phyloP scores from a whole-genome alignment of 2,888 invertebrate genomes.

The Epistrophella euchroma region DNA sequence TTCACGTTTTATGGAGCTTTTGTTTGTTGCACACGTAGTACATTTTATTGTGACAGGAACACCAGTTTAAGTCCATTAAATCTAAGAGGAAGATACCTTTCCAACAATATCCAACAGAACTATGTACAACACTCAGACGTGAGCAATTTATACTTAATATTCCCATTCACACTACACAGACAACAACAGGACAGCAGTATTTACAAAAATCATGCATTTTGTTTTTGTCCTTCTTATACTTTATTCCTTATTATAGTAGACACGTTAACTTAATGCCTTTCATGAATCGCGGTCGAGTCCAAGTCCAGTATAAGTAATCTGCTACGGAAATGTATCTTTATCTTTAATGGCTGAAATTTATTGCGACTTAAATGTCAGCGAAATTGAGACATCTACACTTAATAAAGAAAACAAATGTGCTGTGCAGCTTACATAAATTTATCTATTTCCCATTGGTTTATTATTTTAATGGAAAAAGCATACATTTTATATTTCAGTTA shows the following conservation, averaged over 20 bases:
- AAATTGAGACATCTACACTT: slow-evolving; percentile 66
- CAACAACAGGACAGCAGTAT: slow-evolving; percentile 12
- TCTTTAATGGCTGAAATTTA: slow-evolving; percentile 67
- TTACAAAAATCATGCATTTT: slow-evolving; percentile 24
- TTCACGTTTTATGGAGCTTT: slow-evolving; percentile 67
- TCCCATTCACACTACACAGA: slow-evolving; percentile 42
- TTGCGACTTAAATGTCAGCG: slow-evolving; percentile 70
- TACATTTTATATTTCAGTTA: neutral
- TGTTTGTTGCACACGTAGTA: slow-evolving; percentile 73
- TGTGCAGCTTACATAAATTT: neutral
- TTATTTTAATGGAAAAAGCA: neutral
- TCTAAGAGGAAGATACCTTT: slow-evolving; percentile 40
- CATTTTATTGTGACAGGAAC: slow-evolving; percentile 73
- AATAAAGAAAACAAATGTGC: slow-evolving; percentile 35
- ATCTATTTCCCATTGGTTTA: neutral
- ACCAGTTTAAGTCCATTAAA: slow-evolving; percentile 74
- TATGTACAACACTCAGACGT: slow-evolving; percentile 53
- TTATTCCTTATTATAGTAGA: neutral
- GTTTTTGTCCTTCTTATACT: slow-evolving; percentile 17
- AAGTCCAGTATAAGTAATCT: slow-evolving; percentile 12
- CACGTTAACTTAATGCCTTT: slow-evolving; percentile 47
- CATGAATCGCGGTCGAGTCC: slow-evolving; percentile 40
- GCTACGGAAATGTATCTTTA: slow-evolving; percentile 49
- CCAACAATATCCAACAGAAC: slow-evolving; percentile 1
- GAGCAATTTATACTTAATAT: slow-evolving; percentile 71